Percentiles rank a stretch among this genome's conserved stretches.
Conservation (phyloP, 2,797 vertebrate species). For the Leptodactylus fallax region DNA sequence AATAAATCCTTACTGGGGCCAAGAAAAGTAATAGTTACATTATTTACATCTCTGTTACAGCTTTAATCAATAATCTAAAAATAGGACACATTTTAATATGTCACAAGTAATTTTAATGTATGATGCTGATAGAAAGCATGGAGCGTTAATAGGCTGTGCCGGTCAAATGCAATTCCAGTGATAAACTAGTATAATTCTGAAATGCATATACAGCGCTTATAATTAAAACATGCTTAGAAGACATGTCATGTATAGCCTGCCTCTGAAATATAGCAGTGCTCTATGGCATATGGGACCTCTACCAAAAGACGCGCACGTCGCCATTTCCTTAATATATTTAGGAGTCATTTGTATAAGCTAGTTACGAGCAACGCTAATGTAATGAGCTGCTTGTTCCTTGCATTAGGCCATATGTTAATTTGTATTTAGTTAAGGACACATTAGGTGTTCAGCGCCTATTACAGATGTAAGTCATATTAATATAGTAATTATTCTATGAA, state of each 20-base stretch:
- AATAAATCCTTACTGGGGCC: conserved; percentile 66
- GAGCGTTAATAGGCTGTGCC: conserved; percentile 49
- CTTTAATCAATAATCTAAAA: conserved; percentile 61
- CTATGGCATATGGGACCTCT: conserved; percentile 39
- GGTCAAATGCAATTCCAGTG: conserved; percentile 55
- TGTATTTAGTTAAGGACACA: conserved; percentile 34
- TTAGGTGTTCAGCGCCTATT: conserved; percentile 20
- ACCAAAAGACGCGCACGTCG: not conserved
- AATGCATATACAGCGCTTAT: conserved; percentile 60
- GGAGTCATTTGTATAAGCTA: conserved; percentile 56
- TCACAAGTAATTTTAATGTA: conserved; percentile 46
- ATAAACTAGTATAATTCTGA: conserved; percentile 60
- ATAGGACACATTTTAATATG: conserved; percentile 36
- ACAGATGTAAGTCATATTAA: conserved; percentile 20
- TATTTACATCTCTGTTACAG: conserved; percentile 65
- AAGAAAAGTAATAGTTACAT: conserved; percentile 64
- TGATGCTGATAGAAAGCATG: conserved; percentile 45
- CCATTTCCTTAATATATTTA: conserved; percentile 39
- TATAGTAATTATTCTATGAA: not conserved
- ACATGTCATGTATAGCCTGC: conserved; percentile 55
- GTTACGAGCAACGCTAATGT: conserved; percentile 48
- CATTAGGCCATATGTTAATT: conserved; percentile 51
- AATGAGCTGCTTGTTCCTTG: conserved; percentile 43
- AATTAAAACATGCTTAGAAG: conserved; percentile 61
- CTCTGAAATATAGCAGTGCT: conserved; percentile 40